These are phyloP conservation scores for Apamea anceps DNA, from an alignment of 2,888 invertebrate genomes.

Conservation along the genomic window DNA sequence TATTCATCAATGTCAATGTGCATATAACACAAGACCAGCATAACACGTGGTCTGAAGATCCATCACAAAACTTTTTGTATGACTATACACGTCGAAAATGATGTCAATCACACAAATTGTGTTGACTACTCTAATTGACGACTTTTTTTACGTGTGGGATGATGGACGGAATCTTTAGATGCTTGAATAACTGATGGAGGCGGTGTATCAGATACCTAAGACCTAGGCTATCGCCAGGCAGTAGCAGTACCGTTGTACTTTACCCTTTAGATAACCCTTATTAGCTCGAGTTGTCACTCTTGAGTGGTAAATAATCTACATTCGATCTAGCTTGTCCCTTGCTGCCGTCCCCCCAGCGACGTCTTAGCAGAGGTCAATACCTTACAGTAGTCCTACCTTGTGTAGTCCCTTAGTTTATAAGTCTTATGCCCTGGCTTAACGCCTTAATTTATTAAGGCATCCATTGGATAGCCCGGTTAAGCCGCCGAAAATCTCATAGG, in stretches of 20 bases:
- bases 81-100: slow-evolving; percentile 9
- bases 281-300: neutral
- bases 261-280: slow-evolving; percentile 6
- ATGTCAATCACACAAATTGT: slow-evolving; percentile 8
- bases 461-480: neutral
- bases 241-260: neutral
- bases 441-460: too few relatives aligned
- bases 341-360: neutral
- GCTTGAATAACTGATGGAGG: slow-evolving; percentile 1
- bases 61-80: neutral
- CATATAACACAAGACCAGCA: neutral
- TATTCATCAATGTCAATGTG: too few relatives aligned
- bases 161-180: neutral
- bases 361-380: neutral
- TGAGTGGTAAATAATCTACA: neutral
- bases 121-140: slow-evolving; percentile 33
- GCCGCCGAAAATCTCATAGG: neutral
- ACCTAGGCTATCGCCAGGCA: neutral
- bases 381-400: neutral
- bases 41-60: neutral
- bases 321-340: too few relatives aligned
- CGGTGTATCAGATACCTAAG: neutral
- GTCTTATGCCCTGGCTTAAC: neutral
- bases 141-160: slow-evolving; percentile 29
- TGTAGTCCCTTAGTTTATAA: neutral